Base-by-base conservation (phyloP, 92 coral and sea anemone species). In the Phenganax stokvisi region DNA sequence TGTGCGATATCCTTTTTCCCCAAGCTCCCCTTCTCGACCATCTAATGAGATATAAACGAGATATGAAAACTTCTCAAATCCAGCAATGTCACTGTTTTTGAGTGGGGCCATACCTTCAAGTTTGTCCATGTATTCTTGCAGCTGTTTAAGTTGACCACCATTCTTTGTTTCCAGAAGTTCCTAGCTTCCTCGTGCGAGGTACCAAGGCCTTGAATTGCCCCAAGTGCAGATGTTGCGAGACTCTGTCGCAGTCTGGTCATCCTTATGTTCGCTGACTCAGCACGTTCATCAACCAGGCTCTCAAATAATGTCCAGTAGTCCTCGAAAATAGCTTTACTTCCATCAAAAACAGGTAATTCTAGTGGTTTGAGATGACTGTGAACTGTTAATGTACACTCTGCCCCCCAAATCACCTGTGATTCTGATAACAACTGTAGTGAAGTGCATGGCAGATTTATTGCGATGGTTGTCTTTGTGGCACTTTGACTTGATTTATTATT, bases 171-270 rank as follows among this genome's bases (percentile, higher is more conserved):
- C 12, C 47, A 87, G 52, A 28, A 89, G 87, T 59, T 76, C 82
- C 72, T 89, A 87, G 90, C 88, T 74, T 89, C 90, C 1, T 85
- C 76, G 55, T 89, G 85, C 7, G 92, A 7, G 52, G 81, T 80
- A 10, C 89, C 89, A 8, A 84, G 62, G 7, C 91, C 89, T 55
- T 72, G 69, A 2, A 89, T 80, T 9, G 89, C 76, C 55, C 84
- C 88, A 52, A 84, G 77, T 8, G 88, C 92, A 44, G 63, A 59
- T 31, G 88, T 88, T 27, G 17, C 51, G 37, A 81, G 56, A 64
- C 92, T 72, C 75, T 86, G 87, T 57, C 89, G 80, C 80, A 83
- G 70, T 51, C 89, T 75, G 9, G 86, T 89, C 89, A 89, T 89
- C 64, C 86, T 86, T 12, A 77, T 61, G 63, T 89, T 86, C 47